Evolutionary conservation across 1,140 invertebrate species (phyloP).

Genomic region (Drosophila novamexicana): DNA sequence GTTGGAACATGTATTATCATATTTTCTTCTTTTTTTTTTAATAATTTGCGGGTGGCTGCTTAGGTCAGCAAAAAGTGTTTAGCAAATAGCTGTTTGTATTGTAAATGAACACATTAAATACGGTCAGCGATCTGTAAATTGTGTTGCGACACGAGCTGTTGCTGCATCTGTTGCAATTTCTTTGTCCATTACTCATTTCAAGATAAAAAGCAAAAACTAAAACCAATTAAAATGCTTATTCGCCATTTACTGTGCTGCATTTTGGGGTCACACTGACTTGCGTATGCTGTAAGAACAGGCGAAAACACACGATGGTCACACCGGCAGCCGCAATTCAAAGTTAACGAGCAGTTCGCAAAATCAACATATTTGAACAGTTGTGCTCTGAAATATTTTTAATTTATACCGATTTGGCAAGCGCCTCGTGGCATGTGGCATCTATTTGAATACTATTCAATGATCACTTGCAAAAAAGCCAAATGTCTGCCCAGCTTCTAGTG

Average conservation of each 20-base stretch:
- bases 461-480: too few relatives aligned
- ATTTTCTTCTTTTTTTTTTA: slow-evolving; percentile 6
- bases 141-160: slow-evolving; percentile 30
- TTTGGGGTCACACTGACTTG: slow-evolving; percentile 22
- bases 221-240: slow-evolving; percentile 5
- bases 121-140: slow-evolving; percentile 26
- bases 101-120: slow-evolving; percentile 15
- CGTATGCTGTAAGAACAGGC: neutral
- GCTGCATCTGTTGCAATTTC: slow-evolving; percentile 32
- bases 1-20: slow-evolving; percentile 9
- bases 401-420: neutral
- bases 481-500: too few relatives aligned
- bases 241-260: neutral
- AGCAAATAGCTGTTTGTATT: slow-evolving; percentile 2
- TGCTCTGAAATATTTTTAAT: too few relatives aligned
- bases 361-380: neutral
- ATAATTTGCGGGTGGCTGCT: slow-evolving; percentile 38
- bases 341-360: neutral
- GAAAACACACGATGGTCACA: neutral
- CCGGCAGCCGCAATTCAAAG: neutral
- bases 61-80: slow-evolving; percentile 13
- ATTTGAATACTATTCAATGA: too few relatives aligned
- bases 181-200: slow-evolving; percentile 25
- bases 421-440: neutral
- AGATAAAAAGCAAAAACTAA: slow-evolving; percentile 1